Conservation (phyloP, 2,888 invertebrate species). For the Cactoblastis cactorum region DNA sequence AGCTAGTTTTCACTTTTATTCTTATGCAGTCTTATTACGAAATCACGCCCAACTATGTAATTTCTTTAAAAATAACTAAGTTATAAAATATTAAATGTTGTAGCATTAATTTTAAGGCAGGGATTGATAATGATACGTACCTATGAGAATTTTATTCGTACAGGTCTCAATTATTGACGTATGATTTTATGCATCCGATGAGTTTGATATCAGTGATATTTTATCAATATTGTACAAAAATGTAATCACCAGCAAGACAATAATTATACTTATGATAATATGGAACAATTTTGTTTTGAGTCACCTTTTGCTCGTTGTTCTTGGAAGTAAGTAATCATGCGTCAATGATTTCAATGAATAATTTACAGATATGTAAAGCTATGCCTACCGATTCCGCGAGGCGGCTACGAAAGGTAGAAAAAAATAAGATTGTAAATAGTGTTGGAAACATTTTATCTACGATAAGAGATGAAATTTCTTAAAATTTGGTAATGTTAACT, state of each 20-base stretch:
- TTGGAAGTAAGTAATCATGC: not conserved
- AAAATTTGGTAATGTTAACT: not conserved
- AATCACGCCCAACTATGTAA: not conserved
- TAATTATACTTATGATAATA: too few species aligned
- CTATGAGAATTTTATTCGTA: not conserved
- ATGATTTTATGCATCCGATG: not conserved
- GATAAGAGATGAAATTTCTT: not conserved
- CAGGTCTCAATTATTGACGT: not conserved
- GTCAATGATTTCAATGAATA: not conserved
- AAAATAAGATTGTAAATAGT: not conserved
- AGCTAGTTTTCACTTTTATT: not conserved
- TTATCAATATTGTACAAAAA: too few species aligned
- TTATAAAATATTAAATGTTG: not conserved
- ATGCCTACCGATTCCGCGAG: not conserved
- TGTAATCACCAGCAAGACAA: too few species aligned
- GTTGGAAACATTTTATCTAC: not conserved
- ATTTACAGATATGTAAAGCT: not conserved
- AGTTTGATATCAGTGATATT: not conserved
- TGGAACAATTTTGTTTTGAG: too few species aligned
- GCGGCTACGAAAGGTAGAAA: not conserved
- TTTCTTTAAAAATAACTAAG: not conserved
- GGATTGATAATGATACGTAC: slow-evolving; percentile 22
- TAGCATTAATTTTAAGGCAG: slow-evolving; percentile 2
- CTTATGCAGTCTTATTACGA: not conserved
- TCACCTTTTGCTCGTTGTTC: not conserved